These are phyloP conservation scores for Neoarius graeffei DNA, from an alignment of 2,113 vertebrate genomes.

Conservation along the genomic window DNA sequence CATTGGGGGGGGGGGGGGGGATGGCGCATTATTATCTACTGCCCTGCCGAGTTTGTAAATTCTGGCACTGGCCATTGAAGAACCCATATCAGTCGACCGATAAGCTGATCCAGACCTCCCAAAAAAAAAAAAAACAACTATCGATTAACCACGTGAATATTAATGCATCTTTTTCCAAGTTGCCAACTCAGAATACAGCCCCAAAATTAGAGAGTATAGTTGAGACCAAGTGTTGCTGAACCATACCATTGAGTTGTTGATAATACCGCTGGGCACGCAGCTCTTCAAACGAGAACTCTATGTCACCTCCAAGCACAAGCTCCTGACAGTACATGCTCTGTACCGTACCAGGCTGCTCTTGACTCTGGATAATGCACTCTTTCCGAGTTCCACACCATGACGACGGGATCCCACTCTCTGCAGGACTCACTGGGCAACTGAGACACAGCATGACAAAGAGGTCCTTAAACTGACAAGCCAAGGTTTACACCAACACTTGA, in stretches of 20 bases:
- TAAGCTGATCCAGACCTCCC: neutral
- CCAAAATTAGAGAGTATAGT: neutral
- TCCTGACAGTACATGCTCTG: constrained; percentile 81
- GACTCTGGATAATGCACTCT: constrained; percentile 69
- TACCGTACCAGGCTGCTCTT: constrained; percentile 66
- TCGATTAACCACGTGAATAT: neutral
- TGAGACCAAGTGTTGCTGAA: constrained; percentile 59
- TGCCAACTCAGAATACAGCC: neutral
- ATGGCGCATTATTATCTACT: neutral
- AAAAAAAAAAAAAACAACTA: neutral
- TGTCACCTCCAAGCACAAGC: constrained; percentile 73
- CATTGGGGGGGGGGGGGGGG: too few species aligned
- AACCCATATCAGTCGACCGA: neutral
- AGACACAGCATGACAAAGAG: neutral
- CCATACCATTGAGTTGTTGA: constrained; percentile 67
- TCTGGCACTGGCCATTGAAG: neutral
- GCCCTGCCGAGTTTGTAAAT: neutral
- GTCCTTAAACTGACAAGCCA: neutral
- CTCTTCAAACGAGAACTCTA: constrained; percentile 84
- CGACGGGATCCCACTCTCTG: neutral
- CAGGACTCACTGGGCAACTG: neutral
- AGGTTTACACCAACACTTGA: neutral
- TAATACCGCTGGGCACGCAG: constrained; percentile 80
- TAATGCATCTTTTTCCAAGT: neutral
- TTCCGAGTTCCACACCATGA: constrained; percentile 50